Evolutionary conservation across 1,140 invertebrate species (phyloP).

Genomic region (Leptinotarsa undecemlineata): DNA sequence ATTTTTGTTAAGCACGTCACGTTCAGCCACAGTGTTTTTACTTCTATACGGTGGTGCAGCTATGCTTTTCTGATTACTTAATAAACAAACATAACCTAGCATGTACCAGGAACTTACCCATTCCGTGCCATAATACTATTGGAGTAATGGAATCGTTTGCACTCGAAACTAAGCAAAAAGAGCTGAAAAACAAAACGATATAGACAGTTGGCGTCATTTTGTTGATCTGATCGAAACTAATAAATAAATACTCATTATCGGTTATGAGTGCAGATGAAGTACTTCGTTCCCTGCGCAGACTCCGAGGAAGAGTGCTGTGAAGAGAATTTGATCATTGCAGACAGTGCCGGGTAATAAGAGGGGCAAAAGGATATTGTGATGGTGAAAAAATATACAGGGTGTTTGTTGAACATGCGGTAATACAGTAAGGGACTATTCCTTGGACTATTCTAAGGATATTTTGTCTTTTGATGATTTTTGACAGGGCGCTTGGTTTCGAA

Average conservation of each 20-base stretch:
- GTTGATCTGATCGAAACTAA: neutral
- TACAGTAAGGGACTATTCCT: no score
- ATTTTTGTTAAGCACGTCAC: no score
- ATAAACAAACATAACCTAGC: neutral
- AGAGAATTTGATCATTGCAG: neutral
- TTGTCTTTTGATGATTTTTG: no score
- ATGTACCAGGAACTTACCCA: constrained; percentile 64
- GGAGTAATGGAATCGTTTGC: constrained; percentile 52
- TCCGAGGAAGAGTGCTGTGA: neutral
- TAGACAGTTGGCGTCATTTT: neutral
- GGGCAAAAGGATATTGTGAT: no score
- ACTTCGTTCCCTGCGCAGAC: neutral
- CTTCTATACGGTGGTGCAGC: neutral
- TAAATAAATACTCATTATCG: neutral
- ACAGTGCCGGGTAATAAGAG: neutral
- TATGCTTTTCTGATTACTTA: neutral
- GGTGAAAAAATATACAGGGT: no score
- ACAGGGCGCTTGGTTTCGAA: no score
- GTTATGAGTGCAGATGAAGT: neutral
- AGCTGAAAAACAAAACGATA: constrained; percentile 9
- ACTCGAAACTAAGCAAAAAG: neutral
- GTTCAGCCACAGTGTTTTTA: neutral
- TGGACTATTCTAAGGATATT: no score
- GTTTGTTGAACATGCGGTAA: no score
- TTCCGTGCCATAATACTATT: constrained; percentile 80